phyloP scores from a whole-genome alignment of 2,113 vertebrate species.

The Irena cyanogastra region DNA sequence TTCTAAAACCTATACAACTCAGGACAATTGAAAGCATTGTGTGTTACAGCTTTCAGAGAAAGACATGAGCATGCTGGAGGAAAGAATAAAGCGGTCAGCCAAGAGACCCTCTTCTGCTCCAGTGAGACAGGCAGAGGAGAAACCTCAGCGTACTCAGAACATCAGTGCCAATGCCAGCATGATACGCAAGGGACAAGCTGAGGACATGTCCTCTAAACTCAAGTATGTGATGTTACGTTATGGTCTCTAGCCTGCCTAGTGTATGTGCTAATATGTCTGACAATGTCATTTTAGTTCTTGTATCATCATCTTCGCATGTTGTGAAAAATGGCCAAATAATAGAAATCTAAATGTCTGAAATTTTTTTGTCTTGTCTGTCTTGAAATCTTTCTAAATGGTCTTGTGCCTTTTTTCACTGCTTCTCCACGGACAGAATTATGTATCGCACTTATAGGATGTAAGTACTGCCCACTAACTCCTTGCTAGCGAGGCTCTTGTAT shows the following conservation, averaged over 20 bases:
- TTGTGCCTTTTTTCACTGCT: conserved; percentile 88
- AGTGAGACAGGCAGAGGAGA: conserved; percentile 81
- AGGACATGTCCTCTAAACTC: conserved; percentile 94
- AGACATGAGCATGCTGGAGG: conserved; percentile 98
- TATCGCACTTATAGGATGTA: conserved; percentile 99
- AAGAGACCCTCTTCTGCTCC: conserved; percentile 83
- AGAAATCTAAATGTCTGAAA: conserved; percentile 63
- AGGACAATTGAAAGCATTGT: neutral
- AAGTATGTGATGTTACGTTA: conserved; percentile 77
- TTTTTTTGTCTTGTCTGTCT: conserved; percentile 77
- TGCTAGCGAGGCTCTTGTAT: conserved; percentile 69
- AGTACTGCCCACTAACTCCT: conserved; percentile 86
- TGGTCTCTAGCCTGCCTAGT: neutral
- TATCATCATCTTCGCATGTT: conserved; percentile 68
- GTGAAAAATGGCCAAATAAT: neutral
- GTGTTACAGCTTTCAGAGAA: conserved; percentile 90
- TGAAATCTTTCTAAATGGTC: conserved; percentile 81
- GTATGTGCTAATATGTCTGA: conserved; percentile 38
- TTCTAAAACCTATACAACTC: neutral
- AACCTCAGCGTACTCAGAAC: conserved; percentile 75
- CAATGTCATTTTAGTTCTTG: conserved; percentile 45
- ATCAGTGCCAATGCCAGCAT: conserved; percentile 79
- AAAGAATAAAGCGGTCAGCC: conserved; percentile 93
- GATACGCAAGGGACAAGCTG: conserved; percentile 81
- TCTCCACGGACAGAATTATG: conserved; percentile 98